These are phyloP conservation scores for Linurgus olivaceus DNA, from an alignment of 2,797 vertebrate genomes.

Conservation along the genomic window DNA sequence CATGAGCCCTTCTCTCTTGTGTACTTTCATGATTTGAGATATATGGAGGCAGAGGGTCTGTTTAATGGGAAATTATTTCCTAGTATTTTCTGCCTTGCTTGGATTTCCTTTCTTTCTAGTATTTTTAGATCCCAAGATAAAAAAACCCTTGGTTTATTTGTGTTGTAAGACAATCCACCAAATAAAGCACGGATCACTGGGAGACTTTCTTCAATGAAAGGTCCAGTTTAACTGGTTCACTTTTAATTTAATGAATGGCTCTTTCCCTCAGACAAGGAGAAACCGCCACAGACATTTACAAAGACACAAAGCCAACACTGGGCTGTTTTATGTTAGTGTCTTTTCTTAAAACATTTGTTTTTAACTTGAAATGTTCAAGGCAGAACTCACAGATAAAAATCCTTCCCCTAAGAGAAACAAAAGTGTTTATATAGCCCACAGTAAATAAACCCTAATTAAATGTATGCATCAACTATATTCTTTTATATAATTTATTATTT, in stretches of 20 bases:
- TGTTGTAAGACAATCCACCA: constrained; percentile 72
- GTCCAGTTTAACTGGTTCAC: constrained; percentile 61
- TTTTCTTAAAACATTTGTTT: constrained; percentile 72
- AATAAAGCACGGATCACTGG: constrained; percentile 70
- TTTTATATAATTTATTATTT: not conserved
- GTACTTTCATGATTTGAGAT: constrained; percentile 31
- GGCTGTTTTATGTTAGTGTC: constrained; percentile 68
- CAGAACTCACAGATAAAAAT: constrained; percentile 49
- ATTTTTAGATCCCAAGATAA: constrained; percentile 75
- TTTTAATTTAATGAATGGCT: constrained; percentile 74
- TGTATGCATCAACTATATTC: not conserved
- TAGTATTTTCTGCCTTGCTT: constrained; percentile 63
- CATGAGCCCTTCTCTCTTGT: constrained; percentile 10
- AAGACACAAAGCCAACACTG: constrained; percentile 64
- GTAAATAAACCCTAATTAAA: constrained; percentile 51
- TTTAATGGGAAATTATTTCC: constrained; percentile 64
- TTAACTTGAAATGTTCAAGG: constrained; percentile 64
- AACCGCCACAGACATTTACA: constrained; percentile 63
- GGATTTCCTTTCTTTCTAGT: constrained; percentile 72
- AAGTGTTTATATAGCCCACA: constrained; percentile 34
- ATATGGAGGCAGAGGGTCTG: constrained; percentile 12
- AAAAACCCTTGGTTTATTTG: constrained; percentile 64
- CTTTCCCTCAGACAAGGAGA: constrained; percentile 58
- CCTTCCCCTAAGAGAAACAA: constrained; percentile 33
- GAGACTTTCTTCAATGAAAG: constrained; percentile 73